Base-by-base conservation (phyloP, 1,140 invertebrate species). In the Tetragnatha versicolor region DNA sequence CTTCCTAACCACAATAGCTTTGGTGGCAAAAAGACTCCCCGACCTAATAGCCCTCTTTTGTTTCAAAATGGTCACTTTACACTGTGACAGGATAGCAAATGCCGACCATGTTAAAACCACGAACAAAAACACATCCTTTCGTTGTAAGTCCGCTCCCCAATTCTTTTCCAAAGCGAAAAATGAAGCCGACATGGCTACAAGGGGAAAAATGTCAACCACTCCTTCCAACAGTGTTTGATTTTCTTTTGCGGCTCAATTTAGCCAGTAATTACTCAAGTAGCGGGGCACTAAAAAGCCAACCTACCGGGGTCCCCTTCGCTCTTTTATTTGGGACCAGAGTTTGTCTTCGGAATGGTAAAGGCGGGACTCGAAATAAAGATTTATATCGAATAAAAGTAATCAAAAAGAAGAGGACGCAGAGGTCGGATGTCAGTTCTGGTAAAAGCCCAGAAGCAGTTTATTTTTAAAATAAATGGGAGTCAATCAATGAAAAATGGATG, bases 251-350 rank as follows among this genome's bases (percentile, higher is more conserved):
- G 3, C 33, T 35, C 60, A 61, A 61, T 61, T 61, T 61, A 22
- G 35, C 61, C 33, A 65, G 61, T 65, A 65, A 65, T 65, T 65
- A 45, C 61, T 65, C 61, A 65, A 65, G 25, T 17, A 25, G 61
- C 25, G 12, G 42, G 37, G 22, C 37, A 65, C 61, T 65, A 65
- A 65, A 65, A 65, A 65, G 37, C 37, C 6, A 65, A 42, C 35
- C 22, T 22, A 37, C 31, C 60, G 31, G 31, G 39, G 31, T 35
- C 60, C 31, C n/a, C 35, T 61, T 61, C 33, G 17, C 7, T 45
- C 39, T 45, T 45, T 45, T 7, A 45, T 20, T 61, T 61, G 22
- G 17, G 22, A 60, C 60, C n/a, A 12, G 33, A 65, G 42, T 65
- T 45, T 65, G 61, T 65, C 61, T 42, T 65, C 7, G 14, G 42